Base-by-base conservation (phyloP, 2,113 vertebrate species). In the Dermatemys mawii region DNA sequence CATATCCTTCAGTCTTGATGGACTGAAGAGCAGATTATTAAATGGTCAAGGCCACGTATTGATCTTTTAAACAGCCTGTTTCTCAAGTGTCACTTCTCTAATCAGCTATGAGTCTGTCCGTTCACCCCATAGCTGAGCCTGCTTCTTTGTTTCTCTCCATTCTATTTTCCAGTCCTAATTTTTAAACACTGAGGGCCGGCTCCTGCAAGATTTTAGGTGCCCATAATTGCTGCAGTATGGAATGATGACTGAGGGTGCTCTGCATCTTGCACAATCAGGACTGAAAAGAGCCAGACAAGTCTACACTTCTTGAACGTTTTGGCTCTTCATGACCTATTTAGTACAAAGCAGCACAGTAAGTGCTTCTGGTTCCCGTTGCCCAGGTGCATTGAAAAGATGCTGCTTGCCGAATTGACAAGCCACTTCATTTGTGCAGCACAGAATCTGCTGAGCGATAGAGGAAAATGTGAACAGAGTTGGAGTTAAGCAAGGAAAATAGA, bases 341-440 rank as follows among this genome's bases (percentile, higher is more conserved):
- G 79, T 87, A 91, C 90, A 91, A 89, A 83, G 29, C 70, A 51
- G 75, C 82, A 55, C 49, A 81, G 78, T 79, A 41, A 83, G 50
- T 85, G 90, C 81, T 73, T 92, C 87, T 81, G 27, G 51, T 94
- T 91, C 95, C 89, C 53, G 90, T 96, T 95, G 88, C 94, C 95
- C 49, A 93, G 87, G 83, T 76, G 29, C 53, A 48, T 54, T 86
- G 67, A 51, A 93, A 63, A 87, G 44, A 60, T 46, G 10, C 2
- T 93, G 73, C 78, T 50, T 88, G 75, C 81, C 90, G 70, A 83
- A 83, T 2, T 10, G 44, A 83, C 80, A 17, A 35, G 38, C 53
- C 19, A 2, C 2, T 2, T 51, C 32, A 48, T 76, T 73, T 54
- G 38, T 27, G 27, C 41, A 88, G 81, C 41, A 60, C 5, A 92